A percentile compares a stretch with the other conserved stretches of the same genome.
phyloP scores from a whole-genome alignment of 2,888 invertebrate genomes.

The Pristionchus entomophagus region DNA sequence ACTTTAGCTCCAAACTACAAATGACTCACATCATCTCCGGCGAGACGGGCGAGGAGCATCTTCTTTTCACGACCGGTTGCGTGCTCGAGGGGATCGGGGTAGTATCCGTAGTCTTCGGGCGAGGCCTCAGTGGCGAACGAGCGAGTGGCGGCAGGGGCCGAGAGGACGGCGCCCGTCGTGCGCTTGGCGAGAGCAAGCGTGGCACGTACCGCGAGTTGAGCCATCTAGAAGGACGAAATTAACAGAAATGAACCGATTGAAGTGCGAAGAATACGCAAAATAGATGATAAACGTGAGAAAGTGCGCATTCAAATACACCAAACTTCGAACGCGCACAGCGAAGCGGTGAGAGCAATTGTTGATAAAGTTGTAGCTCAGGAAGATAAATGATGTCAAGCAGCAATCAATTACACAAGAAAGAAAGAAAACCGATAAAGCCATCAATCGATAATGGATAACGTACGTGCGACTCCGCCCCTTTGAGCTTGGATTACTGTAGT shows the following conservation, averaged over 20 bases:
- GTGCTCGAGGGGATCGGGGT: constrained; percentile 89
- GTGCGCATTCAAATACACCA: neutral
- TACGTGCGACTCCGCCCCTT: neutral
- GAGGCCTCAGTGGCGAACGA: constrained; percentile 71
- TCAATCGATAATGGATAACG: neutral
- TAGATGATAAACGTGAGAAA: neutral
- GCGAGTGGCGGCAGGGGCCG: constrained; percentile 30
- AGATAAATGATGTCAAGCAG: neutral
- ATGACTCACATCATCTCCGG: constrained; percentile 86
- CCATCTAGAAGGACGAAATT: constrained; percentile 54
- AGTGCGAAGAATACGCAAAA: neutral
- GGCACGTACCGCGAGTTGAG: constrained; percentile 64
- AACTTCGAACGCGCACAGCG: neutral
- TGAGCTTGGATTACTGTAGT: neutral
- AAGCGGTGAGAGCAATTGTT: no score
- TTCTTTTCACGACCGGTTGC: constrained; percentile 93
- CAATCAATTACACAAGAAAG: neutral
- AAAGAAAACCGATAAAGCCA: neutral
- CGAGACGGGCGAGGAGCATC: constrained; percentile 88
- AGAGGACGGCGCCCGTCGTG: constrained; percentile 41
- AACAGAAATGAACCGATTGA: neutral
- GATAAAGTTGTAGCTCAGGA: no score
- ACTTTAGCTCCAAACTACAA: neutral
- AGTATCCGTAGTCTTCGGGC: constrained; percentile 75
- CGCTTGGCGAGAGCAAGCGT: constrained; percentile 60